A percentile compares a stretch with the other conserved stretches of the same genome.
Evolutionary conservation across 1,140 invertebrate species (phyloP).

Genomic region (Planococcus citri): DNA sequence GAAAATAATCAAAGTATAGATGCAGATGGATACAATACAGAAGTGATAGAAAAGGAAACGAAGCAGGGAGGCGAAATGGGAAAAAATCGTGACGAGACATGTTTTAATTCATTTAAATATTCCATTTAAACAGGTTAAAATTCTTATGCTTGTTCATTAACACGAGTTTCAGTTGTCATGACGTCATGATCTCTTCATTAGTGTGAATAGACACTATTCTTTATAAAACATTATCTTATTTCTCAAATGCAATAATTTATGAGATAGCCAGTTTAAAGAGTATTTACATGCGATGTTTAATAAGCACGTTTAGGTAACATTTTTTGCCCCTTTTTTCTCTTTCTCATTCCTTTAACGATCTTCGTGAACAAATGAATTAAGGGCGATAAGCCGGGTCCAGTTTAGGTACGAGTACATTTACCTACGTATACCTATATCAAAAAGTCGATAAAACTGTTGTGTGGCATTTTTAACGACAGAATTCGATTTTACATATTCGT

Average conservation of each 20-base stretch:
- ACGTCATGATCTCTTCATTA: slow-evolving; percentile 19
- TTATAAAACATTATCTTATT: slow-evolving; percentile 17
- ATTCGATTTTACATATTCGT: too few relatives aligned
- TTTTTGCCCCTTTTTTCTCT: background rate
- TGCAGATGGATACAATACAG: too few relatives aligned
- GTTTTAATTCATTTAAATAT: slow-evolving; percentile 17
- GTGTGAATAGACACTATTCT: slow-evolving; percentile 11
- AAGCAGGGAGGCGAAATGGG: background rate
- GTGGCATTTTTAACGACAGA: too few relatives aligned
- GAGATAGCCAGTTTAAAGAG: slow-evolving; percentile 12
- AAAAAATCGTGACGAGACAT: slow-evolving; percentile 12
- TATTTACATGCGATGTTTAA: slow-evolving; percentile 17
- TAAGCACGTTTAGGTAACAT: slow-evolving; percentile 15
- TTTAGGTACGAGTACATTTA: too few relatives aligned
- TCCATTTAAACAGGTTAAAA: slow-evolving; percentile 11
- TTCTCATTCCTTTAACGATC: slow-evolving; percentile 1
- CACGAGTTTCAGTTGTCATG: slow-evolving; percentile 16
- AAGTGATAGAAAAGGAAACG: background rate
- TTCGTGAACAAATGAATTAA: slow-evolving; percentile 13
- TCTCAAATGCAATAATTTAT: slow-evolving; percentile 17
- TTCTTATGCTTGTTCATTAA: slow-evolving; percentile 13
- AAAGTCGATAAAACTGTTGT: background rate
- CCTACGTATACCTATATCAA: background rate
- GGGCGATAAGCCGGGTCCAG: background rate
- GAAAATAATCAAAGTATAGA: too few relatives aligned